A percentile compares a stretch with the other conserved stretches of the same genome.
phyloP scores from a whole-genome alignment of 2,797 vertebrate genomes.

The Crypturellus tataupa region DNA sequence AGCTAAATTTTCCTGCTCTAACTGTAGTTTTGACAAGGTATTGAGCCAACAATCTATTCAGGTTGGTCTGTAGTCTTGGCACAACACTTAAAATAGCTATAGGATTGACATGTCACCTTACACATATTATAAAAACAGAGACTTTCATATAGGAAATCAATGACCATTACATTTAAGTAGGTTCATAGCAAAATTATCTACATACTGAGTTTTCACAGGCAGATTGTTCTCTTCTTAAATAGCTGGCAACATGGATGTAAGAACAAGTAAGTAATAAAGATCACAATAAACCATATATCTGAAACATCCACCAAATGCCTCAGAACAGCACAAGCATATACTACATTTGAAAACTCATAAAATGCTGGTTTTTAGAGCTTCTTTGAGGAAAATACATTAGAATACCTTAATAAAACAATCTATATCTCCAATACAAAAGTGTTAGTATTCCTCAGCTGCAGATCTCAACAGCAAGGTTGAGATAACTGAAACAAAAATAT shows the following conservation, averaged over 20 bases:
- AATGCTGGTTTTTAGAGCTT: background rate
- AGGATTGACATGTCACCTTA: background rate
- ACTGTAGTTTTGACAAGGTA: background rate
- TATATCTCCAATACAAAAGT: background rate
- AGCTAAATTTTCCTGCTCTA: background rate
- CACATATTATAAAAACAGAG: background rate
- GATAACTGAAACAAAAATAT: background rate
- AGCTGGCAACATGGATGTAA: background rate
- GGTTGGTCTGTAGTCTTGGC: background rate
- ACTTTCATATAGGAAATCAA: conserved; percentile 4
- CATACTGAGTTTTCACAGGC: background rate
- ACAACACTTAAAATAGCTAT: background rate
- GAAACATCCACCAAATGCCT: background rate
- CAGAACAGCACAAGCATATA: background rate
- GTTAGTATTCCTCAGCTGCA: background rate
- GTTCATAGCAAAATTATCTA: background rate
- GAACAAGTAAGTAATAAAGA: background rate
- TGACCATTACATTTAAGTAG: background rate
- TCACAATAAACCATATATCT: background rate
- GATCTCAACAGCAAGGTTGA: background rate
- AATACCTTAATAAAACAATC: accelerated
- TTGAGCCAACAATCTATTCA: background rate
- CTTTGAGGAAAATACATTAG: background rate
- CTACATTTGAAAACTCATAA: background rate
- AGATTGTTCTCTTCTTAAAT: background rate